These are phyloP conservation scores for Elymnias hypermnestra DNA, from an alignment of 1,140 invertebrate genomes.

Conservation along the genomic window DNA sequence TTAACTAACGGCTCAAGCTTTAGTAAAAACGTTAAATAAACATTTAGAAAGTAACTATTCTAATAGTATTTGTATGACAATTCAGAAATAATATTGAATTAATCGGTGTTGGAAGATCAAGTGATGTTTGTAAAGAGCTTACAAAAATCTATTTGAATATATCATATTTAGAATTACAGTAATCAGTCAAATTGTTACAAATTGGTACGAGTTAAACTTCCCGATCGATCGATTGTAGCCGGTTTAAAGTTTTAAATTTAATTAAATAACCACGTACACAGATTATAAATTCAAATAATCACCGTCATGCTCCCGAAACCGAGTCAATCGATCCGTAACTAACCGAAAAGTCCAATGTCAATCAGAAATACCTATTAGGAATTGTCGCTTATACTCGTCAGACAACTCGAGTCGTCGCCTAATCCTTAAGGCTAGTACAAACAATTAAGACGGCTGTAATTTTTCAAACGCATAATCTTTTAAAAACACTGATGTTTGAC, in stretches of 20 bases:
- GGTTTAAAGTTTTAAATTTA: slow-evolving; percentile 15
- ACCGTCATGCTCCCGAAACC: slow-evolving; percentile 29
- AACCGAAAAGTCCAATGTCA: slow-evolving; percentile 28
- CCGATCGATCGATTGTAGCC: slow-evolving; percentile 2
- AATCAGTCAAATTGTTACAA: neutral
- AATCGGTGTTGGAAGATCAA: no score
- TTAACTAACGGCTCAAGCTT: no score
- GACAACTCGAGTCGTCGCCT: slow-evolving; percentile 22
- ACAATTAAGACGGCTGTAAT: no score
- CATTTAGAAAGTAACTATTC: no score
- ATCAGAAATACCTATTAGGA: slow-evolving; percentile 36
- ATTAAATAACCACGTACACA: slow-evolving; percentile 20
- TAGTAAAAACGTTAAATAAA: no score
- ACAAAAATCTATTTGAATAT: no score
- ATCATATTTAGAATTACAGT: no score
- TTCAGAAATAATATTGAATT: no score
- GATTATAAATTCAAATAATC: slow-evolving; percentile 30
- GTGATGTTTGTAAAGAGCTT: no score
- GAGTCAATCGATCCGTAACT: slow-evolving; percentile 31
- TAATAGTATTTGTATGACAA: no score
- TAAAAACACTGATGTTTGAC: no score
- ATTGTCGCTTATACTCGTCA: slow-evolving; percentile 25
- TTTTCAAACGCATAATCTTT: no score
- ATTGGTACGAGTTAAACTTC: neutral
- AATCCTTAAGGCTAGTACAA: slow-evolving; percentile 24